Evolutionary conservation across 2,113 vertebrate genomes (phyloP).

Genomic region (Hypanus sabinus): DNA sequence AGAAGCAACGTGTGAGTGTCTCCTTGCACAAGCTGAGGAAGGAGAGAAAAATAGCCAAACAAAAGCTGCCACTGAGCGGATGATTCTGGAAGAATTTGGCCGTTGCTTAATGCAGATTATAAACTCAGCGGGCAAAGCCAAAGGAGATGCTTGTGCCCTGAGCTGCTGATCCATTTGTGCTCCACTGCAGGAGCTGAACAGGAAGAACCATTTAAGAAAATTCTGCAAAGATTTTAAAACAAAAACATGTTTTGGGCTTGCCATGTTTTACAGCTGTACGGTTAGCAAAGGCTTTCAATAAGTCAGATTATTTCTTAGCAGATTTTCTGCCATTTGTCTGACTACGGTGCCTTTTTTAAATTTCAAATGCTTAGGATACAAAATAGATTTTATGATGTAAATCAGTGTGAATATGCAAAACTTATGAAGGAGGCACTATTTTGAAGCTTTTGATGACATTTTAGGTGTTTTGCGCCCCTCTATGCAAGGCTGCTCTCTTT

Average conservation of each 20-base stretch:
- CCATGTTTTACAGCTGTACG: constrained; percentile 21
- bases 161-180: constrained; percentile 66
- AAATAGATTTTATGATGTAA: constrained; percentile 33
- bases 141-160: constrained; percentile 81
- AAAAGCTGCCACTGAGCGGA: constrained; percentile 73
- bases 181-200: not conserved
- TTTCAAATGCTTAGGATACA: constrained; percentile 25
- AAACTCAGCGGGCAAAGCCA: constrained; percentile 88
- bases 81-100: constrained; percentile 96
- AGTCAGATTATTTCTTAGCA: constrained; percentile 30
- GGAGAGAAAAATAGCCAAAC: constrained; percentile 77
- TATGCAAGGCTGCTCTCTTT: constrained; percentile 30
- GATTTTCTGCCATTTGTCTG: constrained; percentile 24
- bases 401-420: constrained; percentile 37
- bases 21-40: constrained; percentile 84
- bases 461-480: constrained; percentile 17
- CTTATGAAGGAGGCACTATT: constrained; percentile 18
- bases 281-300: constrained; percentile 23
- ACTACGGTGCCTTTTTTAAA: constrained; percentile 34
- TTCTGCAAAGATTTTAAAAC: not conserved
- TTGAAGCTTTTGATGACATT: constrained; percentile 31
- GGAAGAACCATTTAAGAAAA: not conserved
- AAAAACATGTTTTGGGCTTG: constrained; percentile 14
- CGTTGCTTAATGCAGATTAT: constrained; percentile 94
- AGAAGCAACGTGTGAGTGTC: constrained; percentile 87